These are phyloP conservation scores for Oceanodroma tethys DNA, from an alignment of 2,113 vertebrate species.

Conservation along the genomic window DNA sequence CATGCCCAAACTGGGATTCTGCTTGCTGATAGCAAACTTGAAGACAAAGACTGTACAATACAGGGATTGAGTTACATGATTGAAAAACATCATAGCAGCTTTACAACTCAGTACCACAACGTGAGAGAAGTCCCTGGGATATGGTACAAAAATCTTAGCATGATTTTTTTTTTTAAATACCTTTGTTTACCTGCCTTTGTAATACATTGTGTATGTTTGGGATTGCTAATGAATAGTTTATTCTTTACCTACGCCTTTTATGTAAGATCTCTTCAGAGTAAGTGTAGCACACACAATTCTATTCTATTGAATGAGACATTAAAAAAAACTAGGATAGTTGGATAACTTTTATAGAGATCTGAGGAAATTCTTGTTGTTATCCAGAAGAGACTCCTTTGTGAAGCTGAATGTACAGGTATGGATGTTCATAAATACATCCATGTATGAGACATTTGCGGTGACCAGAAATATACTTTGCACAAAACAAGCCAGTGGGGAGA, in stretches of 20 bases:
- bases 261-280: not conserved
- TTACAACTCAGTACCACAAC: not conserved
- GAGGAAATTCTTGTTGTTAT: not conserved
- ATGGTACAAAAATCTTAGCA: not conserved
- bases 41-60: not conserved
- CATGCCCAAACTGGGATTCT: not conserved
- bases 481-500: not conserved
- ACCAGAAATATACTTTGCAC: not conserved
- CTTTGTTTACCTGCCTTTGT: not conserved
- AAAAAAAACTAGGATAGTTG: not conserved
- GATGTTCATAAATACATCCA: not conserved
- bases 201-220: not conserved
- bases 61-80: not conserved
- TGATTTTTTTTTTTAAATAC: not conserved
- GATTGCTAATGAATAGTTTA: not conserved
- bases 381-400: not conserved
- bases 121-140: not conserved
- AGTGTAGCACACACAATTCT: not conserved
- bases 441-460: not conserved
- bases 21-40: not conserved
- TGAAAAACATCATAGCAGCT: not conserved
- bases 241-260: not conserved
- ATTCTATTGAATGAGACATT: not conserved
- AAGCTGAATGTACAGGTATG: not conserved
- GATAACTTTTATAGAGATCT: not conserved